A percentile compares a stretch with the other conserved stretches of the same genome.
Evolutionary conservation across 2,113 vertebrate species (phyloP).

Genomic region (Callospermophilus lateralis): DNA sequence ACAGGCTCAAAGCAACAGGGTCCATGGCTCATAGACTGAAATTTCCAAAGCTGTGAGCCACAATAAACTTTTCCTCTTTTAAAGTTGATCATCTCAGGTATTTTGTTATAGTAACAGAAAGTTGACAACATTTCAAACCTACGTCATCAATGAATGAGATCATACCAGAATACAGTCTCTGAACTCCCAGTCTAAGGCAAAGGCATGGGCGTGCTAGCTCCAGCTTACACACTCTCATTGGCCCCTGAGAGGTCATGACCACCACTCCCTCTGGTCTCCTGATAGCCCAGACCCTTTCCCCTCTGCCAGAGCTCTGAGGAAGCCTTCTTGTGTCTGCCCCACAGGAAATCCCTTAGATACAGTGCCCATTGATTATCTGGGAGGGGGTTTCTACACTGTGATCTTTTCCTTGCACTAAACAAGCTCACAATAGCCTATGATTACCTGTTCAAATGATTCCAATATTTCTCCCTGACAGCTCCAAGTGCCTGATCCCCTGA

Average conservation of each 20-base stretch:
- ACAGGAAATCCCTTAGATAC: background rate
- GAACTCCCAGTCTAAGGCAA: background rate
- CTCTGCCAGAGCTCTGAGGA: background rate
- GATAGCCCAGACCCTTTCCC: background rate
- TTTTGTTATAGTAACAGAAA: background rate
- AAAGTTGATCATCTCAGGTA: background rate
- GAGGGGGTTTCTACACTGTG: background rate
- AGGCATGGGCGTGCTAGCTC: fast-evolving
- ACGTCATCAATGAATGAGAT: background rate
- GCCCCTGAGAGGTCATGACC: background rate
- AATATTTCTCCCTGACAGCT: constrained; percentile 83
- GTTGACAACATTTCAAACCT: background rate
- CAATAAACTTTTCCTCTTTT: background rate
- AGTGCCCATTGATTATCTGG: fast-evolving
- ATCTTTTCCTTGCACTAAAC: background rate
- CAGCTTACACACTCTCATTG: background rate
- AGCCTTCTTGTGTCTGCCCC: background rate
- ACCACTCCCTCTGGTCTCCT: background rate
- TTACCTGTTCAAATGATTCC: constrained; percentile 67
- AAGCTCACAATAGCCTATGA: constrained; percentile 65
- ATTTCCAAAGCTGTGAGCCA: background rate
- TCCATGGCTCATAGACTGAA: background rate
- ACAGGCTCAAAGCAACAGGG: background rate
- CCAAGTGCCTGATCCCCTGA: constrained; percentile 44
- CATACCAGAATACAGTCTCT: background rate